Percentiles rank a stretch among this genome's conserved stretches.
These are phyloP conservation scores for Formicarius rufipectus DNA, from an alignment of 2,113 vertebrate species.

Conservation along the genomic window DNA sequence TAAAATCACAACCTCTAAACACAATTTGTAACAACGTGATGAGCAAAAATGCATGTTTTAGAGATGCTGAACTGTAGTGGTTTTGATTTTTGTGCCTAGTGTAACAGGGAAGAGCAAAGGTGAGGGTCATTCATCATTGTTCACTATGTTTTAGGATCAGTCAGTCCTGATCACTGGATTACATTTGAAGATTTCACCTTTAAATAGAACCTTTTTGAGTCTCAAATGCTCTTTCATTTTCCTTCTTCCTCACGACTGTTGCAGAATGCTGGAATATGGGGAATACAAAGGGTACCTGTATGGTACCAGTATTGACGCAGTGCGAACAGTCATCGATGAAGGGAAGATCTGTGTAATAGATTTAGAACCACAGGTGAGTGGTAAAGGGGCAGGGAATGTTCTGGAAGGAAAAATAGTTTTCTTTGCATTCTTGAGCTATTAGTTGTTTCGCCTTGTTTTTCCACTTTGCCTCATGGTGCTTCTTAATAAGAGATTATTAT, in stretches of 20 bases:
- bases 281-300: conserved; percentile 89
- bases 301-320: conserved; percentile 88
- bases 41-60: not conserved
- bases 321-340: conserved; percentile 79
- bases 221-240: not conserved
- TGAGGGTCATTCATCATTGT: not conserved
- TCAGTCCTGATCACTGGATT: not conserved
- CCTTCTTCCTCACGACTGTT: not conserved
- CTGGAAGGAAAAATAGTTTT: not conserved
- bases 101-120: not conserved
- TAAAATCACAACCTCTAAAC: not conserved
- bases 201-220: not conserved
- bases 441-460: not conserved
- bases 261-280: conserved; percentile 91
- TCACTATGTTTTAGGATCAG: not conserved
- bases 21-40: not conserved
- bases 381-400: not conserved
- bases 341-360: conserved; percentile 91
- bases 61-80: not conserved
- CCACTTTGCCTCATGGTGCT: not conserved
- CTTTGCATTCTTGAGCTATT: not conserved
- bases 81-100: not conserved
- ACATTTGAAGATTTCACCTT: not conserved
- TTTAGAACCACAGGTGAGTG: conserved; percentile 87
- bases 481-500: not conserved